A percentile compares a stretch with the other conserved stretches of the same genome.
phyloP scores from a whole-genome alignment of 2,797 vertebrate genomes.

The Peromyscus attwateri region DNA sequence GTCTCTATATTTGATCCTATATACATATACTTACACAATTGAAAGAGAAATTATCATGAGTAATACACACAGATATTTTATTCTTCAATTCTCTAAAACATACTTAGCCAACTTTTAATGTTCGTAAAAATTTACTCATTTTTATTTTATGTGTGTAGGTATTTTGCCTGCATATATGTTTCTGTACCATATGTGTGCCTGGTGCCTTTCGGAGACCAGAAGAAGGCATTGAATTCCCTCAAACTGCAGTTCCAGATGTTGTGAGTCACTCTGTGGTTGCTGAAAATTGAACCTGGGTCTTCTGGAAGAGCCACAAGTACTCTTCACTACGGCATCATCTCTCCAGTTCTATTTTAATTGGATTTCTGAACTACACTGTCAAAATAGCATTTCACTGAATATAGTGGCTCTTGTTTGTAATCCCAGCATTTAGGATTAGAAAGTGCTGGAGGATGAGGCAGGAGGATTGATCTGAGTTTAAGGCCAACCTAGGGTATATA shows the following conservation, averaged over 20 bases:
- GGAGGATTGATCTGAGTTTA: neutral
- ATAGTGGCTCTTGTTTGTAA: neutral
- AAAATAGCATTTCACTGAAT: neutral
- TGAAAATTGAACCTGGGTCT: neutral
- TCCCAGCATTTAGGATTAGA: neutral
- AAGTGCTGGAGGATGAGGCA: neutral
- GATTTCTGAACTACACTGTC: conserved; percentile 46
- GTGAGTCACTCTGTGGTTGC: neutral
- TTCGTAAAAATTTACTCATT: neutral
- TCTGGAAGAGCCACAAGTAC: neutral
- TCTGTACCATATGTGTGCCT: neutral
- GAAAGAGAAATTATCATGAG: conserved; percentile 28
- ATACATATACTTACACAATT: neutral
- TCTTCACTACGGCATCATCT: neutral
- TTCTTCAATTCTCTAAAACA: conserved; percentile 33
- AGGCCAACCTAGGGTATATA: neutral
- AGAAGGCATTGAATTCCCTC: no score
- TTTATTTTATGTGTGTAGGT: neutral
- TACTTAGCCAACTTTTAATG: neutral
- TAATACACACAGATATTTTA: neutral
- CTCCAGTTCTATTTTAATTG: neutral
- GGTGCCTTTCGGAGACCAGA: neutral
- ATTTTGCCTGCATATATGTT: neutral
- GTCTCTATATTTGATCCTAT: conserved; percentile 15
- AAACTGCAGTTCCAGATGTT: neutral